Conservation (phyloP, 2,888 invertebrate species). For the Xiphydria camelus region DNA sequence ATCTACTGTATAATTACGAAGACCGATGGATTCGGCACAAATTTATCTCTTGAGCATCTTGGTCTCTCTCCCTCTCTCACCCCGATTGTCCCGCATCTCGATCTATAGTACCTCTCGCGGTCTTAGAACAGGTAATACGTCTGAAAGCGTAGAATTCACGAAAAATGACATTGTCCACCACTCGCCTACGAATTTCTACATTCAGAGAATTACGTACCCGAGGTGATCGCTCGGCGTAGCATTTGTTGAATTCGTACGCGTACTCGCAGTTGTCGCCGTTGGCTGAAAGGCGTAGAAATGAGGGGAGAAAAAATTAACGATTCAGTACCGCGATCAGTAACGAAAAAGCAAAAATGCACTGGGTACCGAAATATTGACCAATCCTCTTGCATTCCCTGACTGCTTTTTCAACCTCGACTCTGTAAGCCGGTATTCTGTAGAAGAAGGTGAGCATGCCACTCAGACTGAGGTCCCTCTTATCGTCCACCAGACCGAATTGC, state of each 20-base stretch:
- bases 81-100: too few relatives aligned
- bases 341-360: conserved; percentile 17
- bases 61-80: too few relatives aligned
- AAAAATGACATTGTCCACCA: background rate
- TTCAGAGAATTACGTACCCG: conserved; percentile 38
- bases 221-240: conserved; percentile 46
- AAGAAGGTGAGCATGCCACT: conserved; percentile 51
- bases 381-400: conserved; percentile 47
- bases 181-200: background rate
- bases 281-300: too few relatives aligned
- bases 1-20: too few relatives aligned
- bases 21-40: conserved; percentile 17
- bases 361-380: conserved; percentile 49
- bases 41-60: conserved; percentile 23
- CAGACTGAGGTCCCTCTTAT: conserved; percentile 47
- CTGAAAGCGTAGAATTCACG: conserved; percentile 34
- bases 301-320: conserved; percentile 1
- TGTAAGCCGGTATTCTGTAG: conserved; percentile 52
- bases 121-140: conserved; percentile 46
- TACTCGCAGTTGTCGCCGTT: conserved; percentile 51
- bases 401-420: conserved; percentile 46
- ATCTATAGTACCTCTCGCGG: too few relatives aligned
- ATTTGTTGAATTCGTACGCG: conserved; percentile 52
- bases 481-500: conserved; percentile 52
- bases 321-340: conserved; percentile 1